Percentiles rank a stretch among this genome's conserved stretches.
Evolutionary conservation across 1,140 invertebrate species (phyloP).

Genomic region (Pteromalus puparum): DNA sequence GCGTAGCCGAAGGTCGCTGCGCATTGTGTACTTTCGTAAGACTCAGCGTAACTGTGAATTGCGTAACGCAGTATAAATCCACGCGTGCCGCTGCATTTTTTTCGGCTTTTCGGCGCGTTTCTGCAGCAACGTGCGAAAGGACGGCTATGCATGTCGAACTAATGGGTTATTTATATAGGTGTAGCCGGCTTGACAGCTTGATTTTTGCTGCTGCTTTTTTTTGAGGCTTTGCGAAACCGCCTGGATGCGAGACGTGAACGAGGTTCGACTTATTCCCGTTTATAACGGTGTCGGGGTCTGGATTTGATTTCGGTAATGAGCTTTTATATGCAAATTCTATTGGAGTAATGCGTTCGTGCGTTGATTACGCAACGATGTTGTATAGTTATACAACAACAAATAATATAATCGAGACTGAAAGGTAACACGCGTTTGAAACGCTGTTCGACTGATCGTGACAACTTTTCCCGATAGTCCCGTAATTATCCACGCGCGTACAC

Average conservation of each 20-base stretch:
- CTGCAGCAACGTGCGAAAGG: neutral
- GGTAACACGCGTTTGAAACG: too few relatives aligned
- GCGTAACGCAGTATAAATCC: neutral
- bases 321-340: neutral
- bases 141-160: neutral
- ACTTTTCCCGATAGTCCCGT: too few relatives aligned
- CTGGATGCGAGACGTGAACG: neutral
- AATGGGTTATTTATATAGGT: slow-evolving; percentile 1
- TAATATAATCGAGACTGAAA: too few relatives aligned
- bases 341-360: too few relatives aligned
- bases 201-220: neutral
- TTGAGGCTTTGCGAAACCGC: neutral
- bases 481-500: neutral
- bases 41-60: neutral
- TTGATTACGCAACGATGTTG: neutral
- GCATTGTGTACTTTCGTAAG: slow-evolving; percentile 42
- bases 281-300: neutral
- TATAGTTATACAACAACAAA: too few relatives aligned
- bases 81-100: neutral
- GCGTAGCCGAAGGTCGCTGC: slow-evolving; percentile 47
- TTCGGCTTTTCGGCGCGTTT: neutral
- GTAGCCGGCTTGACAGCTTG: neutral
- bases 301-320: neutral
- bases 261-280: neutral
- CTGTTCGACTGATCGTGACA: too few relatives aligned